Conservation (phyloP, 2,113 vertebrate species). For the Rostratula benghalensis region DNA sequence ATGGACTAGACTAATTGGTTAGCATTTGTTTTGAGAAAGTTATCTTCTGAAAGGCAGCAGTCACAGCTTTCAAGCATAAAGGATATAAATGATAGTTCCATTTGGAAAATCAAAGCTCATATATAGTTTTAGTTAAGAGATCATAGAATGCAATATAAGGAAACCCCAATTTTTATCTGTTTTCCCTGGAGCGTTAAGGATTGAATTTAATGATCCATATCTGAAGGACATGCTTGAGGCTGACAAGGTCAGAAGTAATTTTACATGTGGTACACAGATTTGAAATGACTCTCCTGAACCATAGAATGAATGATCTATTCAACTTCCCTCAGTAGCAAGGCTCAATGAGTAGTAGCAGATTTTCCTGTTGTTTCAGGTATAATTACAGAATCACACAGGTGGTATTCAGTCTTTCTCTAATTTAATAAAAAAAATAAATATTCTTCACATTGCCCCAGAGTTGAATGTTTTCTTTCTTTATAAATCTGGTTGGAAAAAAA, state of each 20-base stretch:
- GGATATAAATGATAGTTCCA: background rate
- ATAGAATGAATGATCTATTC: conserved; percentile 54
- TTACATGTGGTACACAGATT: conserved; percentile 64
- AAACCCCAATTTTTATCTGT: background rate
- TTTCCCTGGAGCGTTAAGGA: conserved; percentile 20
- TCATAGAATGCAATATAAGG: background rate
- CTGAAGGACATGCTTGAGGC: conserved; percentile 34
- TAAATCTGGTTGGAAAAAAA: background rate
- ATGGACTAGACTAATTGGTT: background rate
- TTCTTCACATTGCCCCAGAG: background rate
- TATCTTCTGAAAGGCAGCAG: background rate
- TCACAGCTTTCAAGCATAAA: background rate
- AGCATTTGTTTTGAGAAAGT: background rate
- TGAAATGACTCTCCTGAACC: conserved; percentile 46
- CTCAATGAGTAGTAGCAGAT: conserved; percentile 25
- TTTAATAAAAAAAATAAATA: conserved; percentile 28
- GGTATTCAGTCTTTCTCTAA: conserved; percentile 28
- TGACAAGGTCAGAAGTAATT: conserved; percentile 63
- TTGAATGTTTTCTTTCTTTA: background rate
- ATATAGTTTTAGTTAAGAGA: background rate
- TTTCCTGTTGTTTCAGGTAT: conserved; percentile 49
- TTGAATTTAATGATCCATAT: conserved; percentile 66
- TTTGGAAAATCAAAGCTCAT: conserved; percentile 24
- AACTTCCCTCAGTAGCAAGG: conserved; percentile 22
- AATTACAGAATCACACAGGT: conserved; percentile 33